phyloP scores from a whole-genome alignment of 1,140 invertebrate genomes.

The Zeugodacus cucurbitae region DNA sequence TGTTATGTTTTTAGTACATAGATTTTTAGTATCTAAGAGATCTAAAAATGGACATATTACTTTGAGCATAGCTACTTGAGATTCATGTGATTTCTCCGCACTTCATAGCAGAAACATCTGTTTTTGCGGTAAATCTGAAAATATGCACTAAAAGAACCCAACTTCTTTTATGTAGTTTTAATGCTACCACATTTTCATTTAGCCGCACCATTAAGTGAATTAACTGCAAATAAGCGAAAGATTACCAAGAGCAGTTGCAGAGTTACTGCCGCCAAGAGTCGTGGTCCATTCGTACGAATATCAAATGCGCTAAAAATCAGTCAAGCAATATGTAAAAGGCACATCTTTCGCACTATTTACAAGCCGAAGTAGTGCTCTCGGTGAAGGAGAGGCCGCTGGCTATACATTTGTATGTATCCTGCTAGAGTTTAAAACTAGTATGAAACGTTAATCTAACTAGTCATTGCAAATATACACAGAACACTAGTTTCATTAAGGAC shows the following conservation, averaged over 20 bases:
- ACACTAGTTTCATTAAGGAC: too few relatives aligned
- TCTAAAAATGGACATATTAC: too few relatives aligned
- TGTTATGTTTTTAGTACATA: too few relatives aligned
- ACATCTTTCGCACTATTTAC: not conserved
- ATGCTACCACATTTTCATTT: not conserved
- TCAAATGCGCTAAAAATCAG: not conserved
- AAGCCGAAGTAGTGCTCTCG: not conserved
- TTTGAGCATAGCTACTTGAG: too few relatives aligned
- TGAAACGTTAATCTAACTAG: too few relatives aligned
- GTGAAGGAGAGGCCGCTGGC: not conserved
- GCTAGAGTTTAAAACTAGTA: too few relatives aligned
- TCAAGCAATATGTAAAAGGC: not conserved
- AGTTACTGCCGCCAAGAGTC: not conserved
- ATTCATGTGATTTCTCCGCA: too few relatives aligned
- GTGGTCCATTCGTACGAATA: not conserved
- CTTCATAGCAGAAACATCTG: too few relatives aligned
- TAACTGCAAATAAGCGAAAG: not conserved
- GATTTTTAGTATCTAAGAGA: too few relatives aligned
- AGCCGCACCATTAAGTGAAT: not conserved
- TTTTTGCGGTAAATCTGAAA: too few relatives aligned
- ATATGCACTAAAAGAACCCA: too few relatives aligned
- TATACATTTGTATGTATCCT: not conserved
- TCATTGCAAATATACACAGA: too few relatives aligned
- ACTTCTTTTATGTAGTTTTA: not conserved
- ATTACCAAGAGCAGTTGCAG: not conserved